Conservation (phyloP, 2,888 invertebrate genomes). For the Trachelus troglodyta region DNA sequence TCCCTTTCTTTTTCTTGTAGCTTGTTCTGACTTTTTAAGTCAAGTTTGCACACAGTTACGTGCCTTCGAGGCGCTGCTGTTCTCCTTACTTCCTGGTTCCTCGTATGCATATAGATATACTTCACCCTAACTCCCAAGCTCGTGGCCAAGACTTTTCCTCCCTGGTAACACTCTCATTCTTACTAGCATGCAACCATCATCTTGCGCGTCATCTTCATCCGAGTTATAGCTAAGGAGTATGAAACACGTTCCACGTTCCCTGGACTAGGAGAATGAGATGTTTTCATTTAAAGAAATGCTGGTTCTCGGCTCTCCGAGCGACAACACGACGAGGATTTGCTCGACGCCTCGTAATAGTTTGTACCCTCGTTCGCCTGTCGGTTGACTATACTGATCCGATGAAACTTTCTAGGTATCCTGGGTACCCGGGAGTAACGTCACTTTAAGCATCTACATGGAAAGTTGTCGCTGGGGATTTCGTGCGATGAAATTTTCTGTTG, state of each 20-base stretch:
- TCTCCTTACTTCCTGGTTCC: background rate
- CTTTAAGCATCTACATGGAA: conserved; percentile 38
- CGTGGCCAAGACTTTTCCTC: background rate
- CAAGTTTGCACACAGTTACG: background rate
- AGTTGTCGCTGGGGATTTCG: background rate
- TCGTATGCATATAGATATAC: background rate
- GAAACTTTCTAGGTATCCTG: conserved; percentile 15
- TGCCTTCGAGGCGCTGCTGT: background rate
- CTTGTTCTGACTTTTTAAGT: background rate
- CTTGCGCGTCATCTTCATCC: background rate
- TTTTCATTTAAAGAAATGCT: conserved; percentile 16
- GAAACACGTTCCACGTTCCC: background rate
- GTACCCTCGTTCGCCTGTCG: conserved; percentile 10
- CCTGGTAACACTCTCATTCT: background rate
- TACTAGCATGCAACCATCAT: background rate
- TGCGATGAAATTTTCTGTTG: background rate
- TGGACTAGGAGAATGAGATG: background rate
- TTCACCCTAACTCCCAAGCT: background rate
- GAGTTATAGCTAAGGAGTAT: background rate
- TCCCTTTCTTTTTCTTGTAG: background rate
- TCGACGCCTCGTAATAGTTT: conserved; percentile 16
- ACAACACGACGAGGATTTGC: conserved; percentile 16
- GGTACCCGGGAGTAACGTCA: conserved; percentile 26
- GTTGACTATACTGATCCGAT: conserved; percentile 6
- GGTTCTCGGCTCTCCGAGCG: background rate